Base-by-base conservation (phyloP, 2,888 invertebrate genomes). In the Aleiodes testaceus region DNA sequence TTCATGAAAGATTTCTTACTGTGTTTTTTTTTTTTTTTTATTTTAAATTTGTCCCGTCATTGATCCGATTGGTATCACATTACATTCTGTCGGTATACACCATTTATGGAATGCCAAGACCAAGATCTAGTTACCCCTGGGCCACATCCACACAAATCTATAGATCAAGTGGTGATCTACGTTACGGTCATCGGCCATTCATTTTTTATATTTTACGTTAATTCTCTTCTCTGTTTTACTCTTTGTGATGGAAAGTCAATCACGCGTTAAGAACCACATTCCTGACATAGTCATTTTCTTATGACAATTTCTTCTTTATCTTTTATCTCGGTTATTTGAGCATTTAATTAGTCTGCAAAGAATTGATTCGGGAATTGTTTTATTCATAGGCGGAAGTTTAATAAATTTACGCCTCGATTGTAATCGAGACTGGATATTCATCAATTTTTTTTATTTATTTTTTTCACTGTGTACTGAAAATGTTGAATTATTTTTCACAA, bases 51-150 rank as follows among this genome's bases (percentile, higher is more conserved):
- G 16, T 36, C 65, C 36, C 50, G 50, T 65, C 65, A 64, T 65
- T 49, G 65, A 65, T 65, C 50, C 49, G 20, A 49, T 65, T 49
- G 30, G 18, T 47, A 65, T 65, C 65, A 6, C 18, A 65, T 65
- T 65, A 50, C 65, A 14, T 11, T 18, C 50, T 36, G 26, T 50
- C 65, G 50, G 65, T 36, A 16, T 59, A n/a, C 42, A 9, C 42
- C 49, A 50, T 50, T 65, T 65, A 49, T 50, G 65, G 65, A 65
- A 65, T 65, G 50, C 49, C 49, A 49, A 50, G 65, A 59, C 36
- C 50, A 65, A 65, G 65, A 65, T 65, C 65, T 65, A 65, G 47
- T 65, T 65, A 65, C 65, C 47, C 49, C 50, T 65, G 49, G 50
- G 50, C 30, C 18, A 65, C 49, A 65, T 49, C 26, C 36, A 59